These are phyloP conservation scores for Coracopsis vasa DNA, from an alignment of 2,113 vertebrate genomes.

Conservation along the genomic window DNA sequence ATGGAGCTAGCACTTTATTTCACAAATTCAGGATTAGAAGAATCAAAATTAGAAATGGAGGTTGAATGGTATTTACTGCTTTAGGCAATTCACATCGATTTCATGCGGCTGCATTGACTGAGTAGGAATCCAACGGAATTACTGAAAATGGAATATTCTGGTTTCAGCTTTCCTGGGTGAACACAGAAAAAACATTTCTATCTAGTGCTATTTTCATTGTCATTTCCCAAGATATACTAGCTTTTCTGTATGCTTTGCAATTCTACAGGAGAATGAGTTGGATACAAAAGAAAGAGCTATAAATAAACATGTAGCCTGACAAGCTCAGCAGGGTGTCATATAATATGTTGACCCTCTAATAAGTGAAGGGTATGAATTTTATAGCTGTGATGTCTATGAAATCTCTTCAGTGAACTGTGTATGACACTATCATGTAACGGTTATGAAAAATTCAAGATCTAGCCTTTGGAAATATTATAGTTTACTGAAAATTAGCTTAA, in stretches of 20 bases:
- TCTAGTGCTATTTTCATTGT: background rate
- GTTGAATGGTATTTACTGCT: background rate
- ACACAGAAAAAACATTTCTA: background rate
- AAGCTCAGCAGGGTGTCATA: background rate
- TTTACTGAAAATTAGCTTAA: background rate
- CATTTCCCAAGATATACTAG: background rate
- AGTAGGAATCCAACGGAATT: background rate
- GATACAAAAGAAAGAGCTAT: background rate
- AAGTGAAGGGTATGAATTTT: background rate
- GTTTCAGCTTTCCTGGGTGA: background rate
- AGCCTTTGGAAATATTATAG: background rate
- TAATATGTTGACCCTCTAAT: background rate
- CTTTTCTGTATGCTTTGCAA: background rate
- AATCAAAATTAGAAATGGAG: background rate
- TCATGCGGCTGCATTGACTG: background rate
- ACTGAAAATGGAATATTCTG: background rate
- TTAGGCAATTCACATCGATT: background rate
- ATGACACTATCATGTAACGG: background rate
- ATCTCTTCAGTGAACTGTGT: background rate
- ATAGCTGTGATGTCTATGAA: background rate
- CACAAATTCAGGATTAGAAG: constrained; percentile 27
- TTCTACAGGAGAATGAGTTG: background rate
- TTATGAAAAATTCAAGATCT: constrained; percentile 11
- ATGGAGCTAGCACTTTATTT: background rate
- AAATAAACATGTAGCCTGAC: background rate